Evolutionary conservation across 1,140 invertebrate species (phyloP).

Genomic region (Drosophila chauvacae): DNA sequence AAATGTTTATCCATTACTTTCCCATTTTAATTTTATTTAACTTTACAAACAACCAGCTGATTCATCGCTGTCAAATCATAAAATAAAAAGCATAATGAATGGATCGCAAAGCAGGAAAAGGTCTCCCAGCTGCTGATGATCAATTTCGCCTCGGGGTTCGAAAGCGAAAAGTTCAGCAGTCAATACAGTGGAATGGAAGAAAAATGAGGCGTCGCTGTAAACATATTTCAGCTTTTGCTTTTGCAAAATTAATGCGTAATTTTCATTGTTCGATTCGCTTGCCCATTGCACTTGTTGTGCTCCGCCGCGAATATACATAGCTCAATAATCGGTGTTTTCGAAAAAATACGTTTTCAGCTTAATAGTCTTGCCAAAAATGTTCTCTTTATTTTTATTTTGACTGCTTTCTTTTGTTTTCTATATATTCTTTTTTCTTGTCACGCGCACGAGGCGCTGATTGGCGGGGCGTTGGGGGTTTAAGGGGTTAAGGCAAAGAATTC

Average conservation of each 20-base stretch:
- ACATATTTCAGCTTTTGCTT: conserved; percentile 34
- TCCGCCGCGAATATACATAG: conserved; percentile 23
- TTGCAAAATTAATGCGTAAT: conserved; percentile 59
- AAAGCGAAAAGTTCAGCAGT: conserved; percentile 75
- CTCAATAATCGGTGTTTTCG: conserved; percentile 28
- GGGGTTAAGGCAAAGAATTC: conserved; percentile 50
- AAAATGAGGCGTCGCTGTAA: conserved; percentile 29
- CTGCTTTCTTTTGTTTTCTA: conserved; percentile 25
- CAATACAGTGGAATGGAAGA: conserved; percentile 33
- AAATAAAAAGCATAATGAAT: conserved; percentile 43
- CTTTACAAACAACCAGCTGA: conserved; percentile 7
- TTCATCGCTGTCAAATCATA: conserved; percentile 27
- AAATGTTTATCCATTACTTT: neutral
- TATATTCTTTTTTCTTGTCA: conserved; percentile 54
- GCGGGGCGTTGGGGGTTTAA: conserved; percentile 16
- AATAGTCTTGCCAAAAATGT: conserved; percentile 61
- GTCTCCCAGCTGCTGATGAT: conserved; percentile 38
- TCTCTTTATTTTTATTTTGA: conserved; percentile 27
- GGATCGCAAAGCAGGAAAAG: conserved; percentile 51
- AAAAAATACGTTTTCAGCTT: conserved; percentile 46
- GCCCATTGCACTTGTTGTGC: conserved; percentile 25
- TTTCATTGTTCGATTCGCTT: conserved; percentile 48
- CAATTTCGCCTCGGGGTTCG: conserved; percentile 30
- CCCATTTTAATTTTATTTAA: neutral
- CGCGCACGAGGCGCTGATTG: conserved; percentile 59